A percentile compares a stretch with the other conserved stretches of the same genome.
phyloP scores from a whole-genome alignment of 2,888 invertebrate species.

The Acrobasis suavella region DNA sequence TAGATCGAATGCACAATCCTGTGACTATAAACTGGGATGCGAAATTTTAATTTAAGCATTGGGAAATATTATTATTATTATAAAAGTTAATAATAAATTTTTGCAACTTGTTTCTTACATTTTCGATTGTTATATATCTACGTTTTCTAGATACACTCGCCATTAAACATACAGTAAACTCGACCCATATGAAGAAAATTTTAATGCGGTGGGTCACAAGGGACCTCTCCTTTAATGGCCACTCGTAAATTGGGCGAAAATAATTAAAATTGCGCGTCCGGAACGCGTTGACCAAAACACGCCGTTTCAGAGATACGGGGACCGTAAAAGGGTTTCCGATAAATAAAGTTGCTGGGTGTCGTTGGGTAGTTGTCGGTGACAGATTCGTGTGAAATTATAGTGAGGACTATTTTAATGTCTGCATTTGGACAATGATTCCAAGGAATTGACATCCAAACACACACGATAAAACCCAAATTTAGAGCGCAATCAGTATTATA shows the following conservation, averaged over 20 bases:
- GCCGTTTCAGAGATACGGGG: conserved; percentile 68
- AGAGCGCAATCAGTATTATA: too few relatives aligned
- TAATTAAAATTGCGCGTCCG: conserved; percentile 79
- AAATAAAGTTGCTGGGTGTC: conserved; percentile 64
- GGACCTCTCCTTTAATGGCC: conserved; percentile 78
- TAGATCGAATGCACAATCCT: too few relatives aligned
- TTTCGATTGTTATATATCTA: too few relatives aligned
- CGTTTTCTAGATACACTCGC: background rate
- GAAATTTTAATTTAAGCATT: too few relatives aligned
- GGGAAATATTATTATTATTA: too few relatives aligned
- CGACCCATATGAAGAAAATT: conserved; percentile 2
- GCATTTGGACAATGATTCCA: background rate
- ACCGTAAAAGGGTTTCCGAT: conserved; percentile 75
- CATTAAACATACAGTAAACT: background rate
- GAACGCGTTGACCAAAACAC: conserved; percentile 72
- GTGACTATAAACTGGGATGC: too few relatives aligned
- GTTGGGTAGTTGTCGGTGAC: conserved; percentile 37
- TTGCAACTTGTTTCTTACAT: too few relatives aligned
- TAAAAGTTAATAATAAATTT: too few relatives aligned
- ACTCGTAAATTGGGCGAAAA: conserved; percentile 82
- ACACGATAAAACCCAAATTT: too few relatives aligned
- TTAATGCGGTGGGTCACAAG: conserved; percentile 70
- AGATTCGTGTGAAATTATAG: conserved; percentile 21
- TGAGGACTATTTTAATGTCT: conserved; percentile 1
- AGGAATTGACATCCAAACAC: background rate